Conservation (phyloP, 1,140 invertebrate genomes). For the Pseudomyrmex gracilis region DNA sequence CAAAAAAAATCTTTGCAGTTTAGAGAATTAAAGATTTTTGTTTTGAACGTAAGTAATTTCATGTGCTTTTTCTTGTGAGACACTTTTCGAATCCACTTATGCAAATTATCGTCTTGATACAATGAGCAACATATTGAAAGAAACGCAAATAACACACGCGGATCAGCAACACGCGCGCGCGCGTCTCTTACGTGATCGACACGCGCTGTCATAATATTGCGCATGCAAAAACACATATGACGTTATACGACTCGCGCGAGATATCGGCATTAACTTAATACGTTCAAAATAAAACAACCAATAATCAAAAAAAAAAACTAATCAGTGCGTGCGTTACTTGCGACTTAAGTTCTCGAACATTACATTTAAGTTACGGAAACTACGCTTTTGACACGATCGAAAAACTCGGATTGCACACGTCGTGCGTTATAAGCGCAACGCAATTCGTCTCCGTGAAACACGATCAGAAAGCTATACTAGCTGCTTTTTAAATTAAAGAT, state of each 20-base stretch:
- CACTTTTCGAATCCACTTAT: slow-evolving; percentile 4
- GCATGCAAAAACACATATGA: background rate
- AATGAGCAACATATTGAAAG: background rate
- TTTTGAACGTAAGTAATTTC: background rate
- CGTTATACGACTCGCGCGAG: no score
- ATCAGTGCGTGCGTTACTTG: background rate
- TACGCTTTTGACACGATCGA: background rate
- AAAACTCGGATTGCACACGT: slow-evolving; percentile 4
- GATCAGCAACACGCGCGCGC: background rate
- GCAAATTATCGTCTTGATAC: slow-evolving; percentile 8
- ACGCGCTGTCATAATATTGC: slow-evolving; percentile 8
- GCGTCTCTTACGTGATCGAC: background rate
- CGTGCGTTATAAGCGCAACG: background rate
- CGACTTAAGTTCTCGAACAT: background rate
- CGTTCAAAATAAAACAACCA: no score
- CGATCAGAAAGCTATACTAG: background rate
- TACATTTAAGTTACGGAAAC: background rate
- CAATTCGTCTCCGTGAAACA: background rate
- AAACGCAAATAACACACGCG: slow-evolving; percentile 36
- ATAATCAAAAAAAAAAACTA: no score
- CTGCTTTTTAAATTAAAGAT: slow-evolving; percentile 42
- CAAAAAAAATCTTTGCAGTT: background rate
- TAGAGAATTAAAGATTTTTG: slow-evolving; percentile 18
- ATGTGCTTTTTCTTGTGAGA: background rate
- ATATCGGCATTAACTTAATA: no score